Evolutionary conservation across 1,140 invertebrate species (phyloP).

Genomic region (Hormaphis cornu): DNA sequence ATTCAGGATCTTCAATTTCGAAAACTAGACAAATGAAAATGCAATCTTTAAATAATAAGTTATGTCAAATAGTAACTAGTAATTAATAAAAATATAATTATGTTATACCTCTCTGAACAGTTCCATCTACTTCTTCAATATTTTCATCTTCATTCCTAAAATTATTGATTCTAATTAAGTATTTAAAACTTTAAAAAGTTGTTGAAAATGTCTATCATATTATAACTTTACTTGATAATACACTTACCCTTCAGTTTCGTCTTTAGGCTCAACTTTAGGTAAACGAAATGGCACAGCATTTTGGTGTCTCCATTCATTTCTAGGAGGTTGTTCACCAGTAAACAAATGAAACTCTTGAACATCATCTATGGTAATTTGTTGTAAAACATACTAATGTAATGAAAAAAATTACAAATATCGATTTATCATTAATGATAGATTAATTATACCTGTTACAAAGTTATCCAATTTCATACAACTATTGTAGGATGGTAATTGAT

Average conservation of each 20-base stretch:
- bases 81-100: neutral
- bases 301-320: slow-evolving; percentile 24
- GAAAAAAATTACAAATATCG: neutral
- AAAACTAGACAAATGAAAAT: neutral
- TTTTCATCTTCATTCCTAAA: neutral
- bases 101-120: neutral
- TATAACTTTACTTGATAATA: neutral
- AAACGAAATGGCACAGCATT: slow-evolving; percentile 21
- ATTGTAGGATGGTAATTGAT: neutral
- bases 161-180: neutral
- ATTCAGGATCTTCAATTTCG: slow-evolving; percentile 11
- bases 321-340: slow-evolving; percentile 12
- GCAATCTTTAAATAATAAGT: neutral
- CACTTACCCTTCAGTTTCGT: neutral
- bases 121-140: neutral
- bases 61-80: neutral
- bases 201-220: neutral
- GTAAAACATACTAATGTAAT: too few species aligned
- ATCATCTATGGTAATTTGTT: neutral
- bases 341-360: slow-evolving; percentile 23
- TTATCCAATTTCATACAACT: slow-evolving; percentile 25
- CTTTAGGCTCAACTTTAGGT: too few species aligned
- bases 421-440: neutral
- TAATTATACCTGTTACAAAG: slow-evolving; percentile 1
- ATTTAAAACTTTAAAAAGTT: neutral